Conservation (phyloP, 2,888 invertebrate species). For the Camptogramma bilineatum region DNA sequence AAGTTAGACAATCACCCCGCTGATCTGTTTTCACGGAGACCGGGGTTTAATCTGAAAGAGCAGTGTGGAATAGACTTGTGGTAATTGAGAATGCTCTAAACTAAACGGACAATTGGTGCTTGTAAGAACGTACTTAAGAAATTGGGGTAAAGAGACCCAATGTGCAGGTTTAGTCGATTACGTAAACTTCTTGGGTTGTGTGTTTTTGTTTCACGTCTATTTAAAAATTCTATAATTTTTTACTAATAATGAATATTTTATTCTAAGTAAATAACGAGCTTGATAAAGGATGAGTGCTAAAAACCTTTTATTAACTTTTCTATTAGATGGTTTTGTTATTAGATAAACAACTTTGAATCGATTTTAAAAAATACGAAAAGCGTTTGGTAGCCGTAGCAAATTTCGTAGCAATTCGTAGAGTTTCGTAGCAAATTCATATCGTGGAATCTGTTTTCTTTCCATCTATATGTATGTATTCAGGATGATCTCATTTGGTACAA, state of each 20-base stretch:
- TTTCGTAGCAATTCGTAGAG: slow-evolving; percentile 7
- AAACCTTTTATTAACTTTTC: too few relatives aligned
- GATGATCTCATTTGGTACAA: slow-evolving; percentile 4
- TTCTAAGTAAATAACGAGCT: too few relatives aligned
- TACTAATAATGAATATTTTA: too few relatives aligned
- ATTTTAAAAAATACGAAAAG: neutral
- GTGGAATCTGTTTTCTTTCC: neutral
- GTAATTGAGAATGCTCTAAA: slow-evolving; percentile 25
- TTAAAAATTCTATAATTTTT: too few relatives aligned
- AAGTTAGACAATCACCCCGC: too few relatives aligned
- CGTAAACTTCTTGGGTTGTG: neutral
- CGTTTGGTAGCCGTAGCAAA: neutral
- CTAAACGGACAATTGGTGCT: slow-evolving; percentile 16
- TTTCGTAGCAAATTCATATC: neutral
- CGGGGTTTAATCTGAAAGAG: neutral
- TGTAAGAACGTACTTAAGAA: slow-evolving; percentile 8
- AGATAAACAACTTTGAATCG: neutral
- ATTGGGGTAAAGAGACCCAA: neutral
- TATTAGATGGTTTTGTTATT: neutral
- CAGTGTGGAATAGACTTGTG: slow-evolving; percentile 18
- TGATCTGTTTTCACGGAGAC: neutral
- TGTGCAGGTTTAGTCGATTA: neutral
- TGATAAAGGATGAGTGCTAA: too few relatives aligned
- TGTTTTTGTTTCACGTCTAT: too few relatives aligned
- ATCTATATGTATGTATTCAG: neutral